Evolutionary conservation across 1,140 invertebrate genomes (phyloP).

Genomic region (Myzus persicae): DNA sequence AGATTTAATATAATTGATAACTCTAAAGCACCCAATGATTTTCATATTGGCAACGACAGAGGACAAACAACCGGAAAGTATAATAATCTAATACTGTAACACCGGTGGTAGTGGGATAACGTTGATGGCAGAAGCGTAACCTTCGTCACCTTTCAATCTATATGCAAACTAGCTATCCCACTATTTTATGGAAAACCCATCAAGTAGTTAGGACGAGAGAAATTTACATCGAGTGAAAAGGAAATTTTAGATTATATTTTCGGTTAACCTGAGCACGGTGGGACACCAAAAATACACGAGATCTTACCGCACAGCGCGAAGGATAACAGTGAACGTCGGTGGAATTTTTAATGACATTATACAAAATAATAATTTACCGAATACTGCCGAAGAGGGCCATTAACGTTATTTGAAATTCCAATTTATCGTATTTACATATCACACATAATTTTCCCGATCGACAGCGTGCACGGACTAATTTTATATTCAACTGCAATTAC

Average conservation of each 20-base stretch:
- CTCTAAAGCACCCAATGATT: not conserved
- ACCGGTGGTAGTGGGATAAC: slow-evolving; percentile 59
- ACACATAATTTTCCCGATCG: not conserved
- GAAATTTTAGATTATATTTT: slow-evolving; percentile 49
- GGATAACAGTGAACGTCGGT: not conserved
- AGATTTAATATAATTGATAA: not conserved
- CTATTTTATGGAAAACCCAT: slow-evolving; percentile 55
- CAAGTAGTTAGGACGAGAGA: slow-evolving; percentile 56
- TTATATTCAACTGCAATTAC: not conserved
- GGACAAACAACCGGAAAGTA: not conserved
- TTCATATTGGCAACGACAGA: not conserved
- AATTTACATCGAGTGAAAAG: slow-evolving; percentile 46
- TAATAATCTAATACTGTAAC: slow-evolving; percentile 9
- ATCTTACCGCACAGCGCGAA: not conserved
- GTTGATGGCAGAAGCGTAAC: slow-evolving; percentile 61
- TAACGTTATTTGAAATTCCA: not conserved
- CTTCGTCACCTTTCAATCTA: slow-evolving; percentile 56
- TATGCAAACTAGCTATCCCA: slow-evolving; percentile 54
- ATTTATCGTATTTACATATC: not conserved
- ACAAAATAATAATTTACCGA: not conserved
- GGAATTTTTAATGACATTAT: not conserved
- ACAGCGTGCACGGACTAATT: not conserved
- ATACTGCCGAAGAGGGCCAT: not conserved
- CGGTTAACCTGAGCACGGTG: not conserved
- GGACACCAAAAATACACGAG: not conserved